These are phyloP conservation scores for Procambarus virginalis DNA, from an alignment of 1,140 invertebrate species.

Conservation along the genomic window DNA sequence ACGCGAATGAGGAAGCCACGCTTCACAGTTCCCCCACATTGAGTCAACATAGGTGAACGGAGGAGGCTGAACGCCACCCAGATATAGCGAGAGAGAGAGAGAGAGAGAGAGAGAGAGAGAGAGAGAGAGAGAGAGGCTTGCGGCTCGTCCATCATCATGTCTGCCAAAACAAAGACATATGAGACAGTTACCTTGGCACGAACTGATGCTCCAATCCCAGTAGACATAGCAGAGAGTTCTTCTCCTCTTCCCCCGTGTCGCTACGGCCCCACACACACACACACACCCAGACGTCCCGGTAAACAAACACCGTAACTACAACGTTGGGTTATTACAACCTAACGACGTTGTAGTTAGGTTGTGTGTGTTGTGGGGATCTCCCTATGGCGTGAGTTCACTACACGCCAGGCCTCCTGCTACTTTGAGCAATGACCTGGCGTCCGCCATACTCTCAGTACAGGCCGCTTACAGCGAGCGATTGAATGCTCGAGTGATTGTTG, in stretches of 20 bases:
- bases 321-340: no score
- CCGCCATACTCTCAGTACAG: not conserved
- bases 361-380: not conserved
- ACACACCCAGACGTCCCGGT: not conserved
- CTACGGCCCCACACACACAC: no score
- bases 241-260: no score
- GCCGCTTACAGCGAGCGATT: not conserved
- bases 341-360: no score
- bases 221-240: no score
- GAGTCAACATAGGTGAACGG: not conserved
- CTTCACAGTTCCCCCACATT: not conserved
- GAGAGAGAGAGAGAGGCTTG: not conserved
- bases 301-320: not conserved
- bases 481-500: not conserved
- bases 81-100: slow-evolving; percentile 2
- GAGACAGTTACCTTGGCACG: slow-evolving; percentile 22
- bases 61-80: not conserved
- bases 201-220: not conserved
- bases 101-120: no score
- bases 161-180: slow-evolving; percentile 20
- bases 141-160: slow-evolving; percentile 10
- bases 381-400: not conserved
- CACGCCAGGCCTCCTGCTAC: not conserved
- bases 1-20: not conserved
- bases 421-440: no score